A percentile compares a stretch with the other conserved stretches of the same genome.
These are phyloP conservation scores for Medauroidea extradentata DNA, from an alignment of 1,140 invertebrate species.

Conservation along the genomic window DNA sequence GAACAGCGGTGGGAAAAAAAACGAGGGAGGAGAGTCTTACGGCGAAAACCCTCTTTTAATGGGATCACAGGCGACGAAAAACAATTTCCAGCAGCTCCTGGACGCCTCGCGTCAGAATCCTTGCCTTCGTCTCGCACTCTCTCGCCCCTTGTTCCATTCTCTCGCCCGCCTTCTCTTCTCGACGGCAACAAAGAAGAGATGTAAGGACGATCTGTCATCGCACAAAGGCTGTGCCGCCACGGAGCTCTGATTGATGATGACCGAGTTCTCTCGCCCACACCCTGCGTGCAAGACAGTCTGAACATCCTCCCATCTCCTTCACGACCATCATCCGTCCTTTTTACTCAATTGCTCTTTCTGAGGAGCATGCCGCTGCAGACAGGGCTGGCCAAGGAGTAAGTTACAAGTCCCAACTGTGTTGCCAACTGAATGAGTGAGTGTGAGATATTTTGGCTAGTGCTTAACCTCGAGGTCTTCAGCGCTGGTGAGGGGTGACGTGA, in stretches of 20 bases:
- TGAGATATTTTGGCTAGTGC: too few relatives aligned
- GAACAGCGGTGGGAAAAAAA: too few relatives aligned
- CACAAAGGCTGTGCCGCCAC: conserved; percentile 2
- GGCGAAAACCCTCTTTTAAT: neutral
- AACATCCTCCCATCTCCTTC: neutral
- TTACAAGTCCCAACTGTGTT: too few relatives aligned
- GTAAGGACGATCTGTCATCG: conserved; percentile 5
- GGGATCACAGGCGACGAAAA: neutral
- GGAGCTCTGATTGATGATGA: conserved; percentile 4
- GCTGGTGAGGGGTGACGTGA: too few relatives aligned
- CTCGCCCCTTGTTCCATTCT: neutral
- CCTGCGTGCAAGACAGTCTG: neutral
- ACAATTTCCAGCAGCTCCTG: neutral
- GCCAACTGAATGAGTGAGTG: too few relatives aligned
- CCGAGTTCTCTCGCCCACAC: neutral
- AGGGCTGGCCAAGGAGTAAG: too few relatives aligned
- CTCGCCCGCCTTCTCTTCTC: neutral
- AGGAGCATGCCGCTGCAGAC: too few relatives aligned
- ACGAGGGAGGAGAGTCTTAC: too few relatives aligned
- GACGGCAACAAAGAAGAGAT: neutral
- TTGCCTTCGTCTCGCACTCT: neutral
- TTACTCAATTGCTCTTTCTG: too few relatives aligned
- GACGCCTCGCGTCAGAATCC: neutral
- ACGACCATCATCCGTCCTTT: too few relatives aligned
- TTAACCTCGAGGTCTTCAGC: too few relatives aligned